Conservation (phyloP, 2,797 vertebrate genomes). For the Leptodactylus fallax region DNA sequence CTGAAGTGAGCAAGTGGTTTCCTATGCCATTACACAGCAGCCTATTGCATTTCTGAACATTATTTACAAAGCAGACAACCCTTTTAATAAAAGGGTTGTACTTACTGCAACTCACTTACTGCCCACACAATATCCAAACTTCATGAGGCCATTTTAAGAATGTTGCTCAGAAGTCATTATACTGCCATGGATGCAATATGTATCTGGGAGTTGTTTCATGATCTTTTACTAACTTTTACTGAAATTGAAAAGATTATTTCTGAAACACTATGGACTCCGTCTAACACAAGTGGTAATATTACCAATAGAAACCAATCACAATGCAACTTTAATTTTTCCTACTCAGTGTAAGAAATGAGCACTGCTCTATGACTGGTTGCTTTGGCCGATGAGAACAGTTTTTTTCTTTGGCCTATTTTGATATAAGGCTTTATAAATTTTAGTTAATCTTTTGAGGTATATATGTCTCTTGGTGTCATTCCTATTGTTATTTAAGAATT, state of each 20-base stretch:
- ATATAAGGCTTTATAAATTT: background rate
- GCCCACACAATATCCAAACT: no score
- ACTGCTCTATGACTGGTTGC: background rate
- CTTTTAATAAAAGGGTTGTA: no score
- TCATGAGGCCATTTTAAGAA: no score
- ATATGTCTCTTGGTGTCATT: background rate
- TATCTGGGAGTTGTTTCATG: background rate
- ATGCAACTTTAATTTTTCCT: background rate
- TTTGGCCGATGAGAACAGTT: background rate
- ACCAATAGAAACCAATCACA: background rate
- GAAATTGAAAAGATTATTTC: background rate
- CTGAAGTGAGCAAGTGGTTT: no score
- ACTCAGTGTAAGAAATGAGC: background rate
- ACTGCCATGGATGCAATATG: background rate
- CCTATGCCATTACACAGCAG: no score
- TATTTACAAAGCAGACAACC: no score
- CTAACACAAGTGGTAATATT: background rate
- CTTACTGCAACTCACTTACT: no score
- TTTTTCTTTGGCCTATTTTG: background rate
- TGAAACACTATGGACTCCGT: background rate
- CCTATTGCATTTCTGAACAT: no score
- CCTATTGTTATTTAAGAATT: background rate
- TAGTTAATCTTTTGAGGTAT: background rate
- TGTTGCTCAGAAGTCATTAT: no score
- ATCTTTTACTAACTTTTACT: background rate